Base-by-base conservation (phyloP, 2,113 vertebrate species). In the Epinephelus fuscoguttatus region DNA sequence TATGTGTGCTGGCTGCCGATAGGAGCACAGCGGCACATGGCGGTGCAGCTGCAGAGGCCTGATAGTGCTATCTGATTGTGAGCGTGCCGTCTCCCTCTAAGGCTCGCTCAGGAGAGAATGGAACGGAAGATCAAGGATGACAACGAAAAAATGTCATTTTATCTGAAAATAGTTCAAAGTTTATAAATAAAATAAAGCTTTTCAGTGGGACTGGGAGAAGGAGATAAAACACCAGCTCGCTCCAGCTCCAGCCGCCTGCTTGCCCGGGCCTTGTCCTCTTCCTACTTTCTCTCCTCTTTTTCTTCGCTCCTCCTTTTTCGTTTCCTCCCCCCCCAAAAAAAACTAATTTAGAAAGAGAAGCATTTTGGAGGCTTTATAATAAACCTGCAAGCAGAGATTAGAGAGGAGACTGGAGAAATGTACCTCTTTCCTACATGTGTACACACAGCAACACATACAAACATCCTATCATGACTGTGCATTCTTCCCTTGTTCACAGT, bases 81-180 rank as follows among this genome's bases (percentile, higher is more conserved):
- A 93, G 92, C 89, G 89, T 92, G 93, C 93, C 93, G 93, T 94
- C 92, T 95, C 88, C 93, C 95, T 96, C 95, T 94, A 93, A 95
- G 95, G 92, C 92, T 93, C 87, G 94, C 95, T 96, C 95, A 95
- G 95, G 95, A 96, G 94, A 96, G 95, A 96, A 96, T 96, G 94
- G 95, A 95, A 96, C 74, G 86, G 92, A 96, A 95, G 95, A 96
- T 96, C 96, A 96, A 95, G 95, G 95, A 96, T 95, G 95, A 96
- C 96, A 95, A 95, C 87, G 82, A 94, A 95, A 96, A 96, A 96
- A 96, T 96, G 94, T 94, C 94, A 92, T 94, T 96, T 96, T 96
- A 96, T 96, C 95, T 94, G 94, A 95, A 96, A 96, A 96, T 95
- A 94, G 96, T 96, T 96, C 96, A 96, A 96, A 96, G 95, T 96